Conservation (phyloP, 53 echinoderm and acorn worm species). For the Astropecten irregularis region DNA sequence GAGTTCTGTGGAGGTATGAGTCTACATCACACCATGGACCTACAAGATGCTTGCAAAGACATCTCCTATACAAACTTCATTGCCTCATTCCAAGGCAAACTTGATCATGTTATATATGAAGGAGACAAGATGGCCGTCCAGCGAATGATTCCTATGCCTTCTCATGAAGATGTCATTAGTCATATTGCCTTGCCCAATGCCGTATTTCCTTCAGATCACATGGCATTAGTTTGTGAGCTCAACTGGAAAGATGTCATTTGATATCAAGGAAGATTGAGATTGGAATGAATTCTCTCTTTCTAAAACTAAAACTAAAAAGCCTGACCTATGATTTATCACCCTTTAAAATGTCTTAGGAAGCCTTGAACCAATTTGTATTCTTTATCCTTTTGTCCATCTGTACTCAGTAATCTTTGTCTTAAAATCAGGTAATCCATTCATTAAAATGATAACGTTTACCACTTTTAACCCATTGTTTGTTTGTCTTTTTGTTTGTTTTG, state of each 20-base stretch:
- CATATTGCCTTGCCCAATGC: conserved; percentile 85
- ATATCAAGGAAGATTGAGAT: no score
- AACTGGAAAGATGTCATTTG: conserved; percentile 51
- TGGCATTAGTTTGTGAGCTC: conserved; percentile 86
- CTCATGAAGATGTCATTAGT: conserved; percentile 77
- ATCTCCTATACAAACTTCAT: conserved; percentile 92
- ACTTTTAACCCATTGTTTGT: no score
- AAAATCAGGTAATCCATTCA: no score
- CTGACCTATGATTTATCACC: no score
- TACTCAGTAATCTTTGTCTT: no score
- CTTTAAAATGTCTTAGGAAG: no score
- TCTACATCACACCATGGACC: conserved; percentile 58
- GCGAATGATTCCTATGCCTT: conserved; percentile 84
- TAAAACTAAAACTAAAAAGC: no score
- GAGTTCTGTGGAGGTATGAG: conserved; percentile 87
- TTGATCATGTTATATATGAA: conserved; percentile 84
- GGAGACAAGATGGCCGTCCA: conserved; percentile 51
- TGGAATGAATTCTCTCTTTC: no score
- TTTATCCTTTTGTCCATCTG: no score
- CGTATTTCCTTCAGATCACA: conserved; percentile 96
- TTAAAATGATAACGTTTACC: no score
- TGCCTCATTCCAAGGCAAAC: conserved; percentile 78
- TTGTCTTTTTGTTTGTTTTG: no score
- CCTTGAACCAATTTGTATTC: no score
- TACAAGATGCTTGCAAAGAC: conserved; percentile 70